Base-by-base conservation (phyloP, 2,888 invertebrate genomes). In the Lypha dubia region DNA sequence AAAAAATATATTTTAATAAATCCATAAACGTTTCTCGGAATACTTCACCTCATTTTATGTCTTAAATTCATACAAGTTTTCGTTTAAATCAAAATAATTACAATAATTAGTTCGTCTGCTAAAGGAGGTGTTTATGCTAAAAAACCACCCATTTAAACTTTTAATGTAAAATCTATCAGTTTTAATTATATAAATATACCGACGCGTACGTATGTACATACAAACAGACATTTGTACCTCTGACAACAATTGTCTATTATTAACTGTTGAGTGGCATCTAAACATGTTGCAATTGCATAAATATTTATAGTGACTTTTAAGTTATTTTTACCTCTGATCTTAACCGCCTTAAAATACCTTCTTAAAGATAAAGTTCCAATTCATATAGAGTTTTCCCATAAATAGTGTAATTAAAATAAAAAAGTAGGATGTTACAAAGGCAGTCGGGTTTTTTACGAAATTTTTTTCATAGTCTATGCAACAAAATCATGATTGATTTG, bases 281-380 rank as follows among this genome's bases (percentile, higher is more conserved):
- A 46, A 63, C 51, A 44, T 28, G 24, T 22, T 53, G 32, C 3
- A 44, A 7, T 22, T 53, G 7, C 20, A 63, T 28, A 63, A 63
- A 53, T 63, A 71, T 46, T 79, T 71, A 35, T 2, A 56, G 15
- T 56, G 24, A 9, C 53, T 46, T 38, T 38, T 22, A 53, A 32
- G 53, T 53, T 71, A 56, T 56, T 71, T 38, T 11, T 46, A 35
- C 63, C 38, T 79, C 46, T 71, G 79, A 79, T 79, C 79, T 79
- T 79, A 71, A 65, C 71, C 79, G 79, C 71, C 51, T 46, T 70
- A 22, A 58, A 71, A 56, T 53, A 44, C 35, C 53, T 62, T 62
- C 28, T 58, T 38, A 38, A 8, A 63, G 35, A 60, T 38, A 46
- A 32, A 46, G 11, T 28, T n/a, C 15, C n/a, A n/a, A 35, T 60